Conservation (phyloP, 2,797 vertebrate species). For the Phataginus tetradactyla region DNA sequence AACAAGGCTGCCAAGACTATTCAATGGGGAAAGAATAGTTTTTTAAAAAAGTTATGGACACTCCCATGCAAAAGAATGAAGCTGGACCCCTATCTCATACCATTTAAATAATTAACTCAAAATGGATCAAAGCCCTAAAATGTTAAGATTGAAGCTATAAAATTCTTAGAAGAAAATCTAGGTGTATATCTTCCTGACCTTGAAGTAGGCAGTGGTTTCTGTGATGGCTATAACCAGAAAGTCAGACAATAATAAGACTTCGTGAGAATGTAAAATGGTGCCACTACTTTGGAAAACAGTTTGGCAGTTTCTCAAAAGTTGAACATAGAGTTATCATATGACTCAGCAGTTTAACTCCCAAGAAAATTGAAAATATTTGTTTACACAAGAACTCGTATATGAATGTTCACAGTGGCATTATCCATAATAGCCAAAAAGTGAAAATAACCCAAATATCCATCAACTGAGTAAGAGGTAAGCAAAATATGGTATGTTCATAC, state of each 20-base stretch:
- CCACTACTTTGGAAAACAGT: conserved; percentile 13
- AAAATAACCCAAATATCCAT: background rate
- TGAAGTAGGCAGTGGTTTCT: conserved; percentile 19
- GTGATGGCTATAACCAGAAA: background rate
- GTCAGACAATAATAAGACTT: background rate
- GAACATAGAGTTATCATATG: background rate
- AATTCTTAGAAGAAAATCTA: conserved; percentile 16
- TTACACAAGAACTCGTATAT: background rate
- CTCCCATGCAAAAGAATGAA: background rate
- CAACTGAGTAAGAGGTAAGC: background rate
- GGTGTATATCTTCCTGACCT: background rate
- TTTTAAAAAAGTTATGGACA: background rate
- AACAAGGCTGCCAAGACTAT: background rate
- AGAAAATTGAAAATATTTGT: background rate
- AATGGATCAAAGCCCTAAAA: conserved; percentile 38
- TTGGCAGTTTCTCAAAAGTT: conserved; percentile 1
- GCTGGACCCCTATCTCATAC: background rate
- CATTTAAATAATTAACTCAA: conserved; percentile 25
- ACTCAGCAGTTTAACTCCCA: background rate
- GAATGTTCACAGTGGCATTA: background rate
- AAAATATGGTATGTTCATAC: background rate
- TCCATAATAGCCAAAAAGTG: background rate
- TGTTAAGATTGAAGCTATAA: conserved; percentile 21
- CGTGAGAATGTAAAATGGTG: background rate
- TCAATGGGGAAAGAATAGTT: background rate